Percentiles rank a stretch among this genome's conserved stretches.
Conservation (phyloP, 2,888 invertebrate species). For the Calliphora vomitoria region DNA sequence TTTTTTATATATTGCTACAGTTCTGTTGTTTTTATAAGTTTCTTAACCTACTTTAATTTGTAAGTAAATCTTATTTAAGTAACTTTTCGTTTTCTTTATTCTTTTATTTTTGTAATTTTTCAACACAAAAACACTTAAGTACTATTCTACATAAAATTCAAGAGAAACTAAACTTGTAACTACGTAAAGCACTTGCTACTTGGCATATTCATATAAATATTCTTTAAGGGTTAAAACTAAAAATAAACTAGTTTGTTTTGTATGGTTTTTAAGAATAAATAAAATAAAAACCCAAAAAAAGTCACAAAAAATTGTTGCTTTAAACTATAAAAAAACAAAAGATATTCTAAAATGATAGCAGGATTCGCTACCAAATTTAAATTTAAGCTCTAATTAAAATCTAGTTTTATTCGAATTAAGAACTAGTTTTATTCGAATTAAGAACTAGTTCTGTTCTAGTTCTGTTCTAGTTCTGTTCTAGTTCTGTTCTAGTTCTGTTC, state of each 20-base stretch:
- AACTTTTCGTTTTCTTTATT: slow-evolving; percentile 37
- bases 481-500: too few relatives aligned
- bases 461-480: too few relatives aligned
- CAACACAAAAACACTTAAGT: slow-evolving; percentile 53
- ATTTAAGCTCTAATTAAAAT: too few relatives aligned
- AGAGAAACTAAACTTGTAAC: slow-evolving; percentile 34
- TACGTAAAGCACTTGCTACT: slow-evolving; percentile 9
- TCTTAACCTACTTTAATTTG: slow-evolving; percentile 74
- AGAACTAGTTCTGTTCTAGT: too few relatives aligned
- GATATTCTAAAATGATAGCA: too few relatives aligned
- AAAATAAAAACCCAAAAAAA: slow-evolving; percentile 4
- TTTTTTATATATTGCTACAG: background rate
- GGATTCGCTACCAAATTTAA: too few relatives aligned
- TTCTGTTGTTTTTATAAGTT: slow-evolving; percentile 56
- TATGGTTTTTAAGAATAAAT: slow-evolving; percentile 20
- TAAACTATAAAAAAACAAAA: too few relatives aligned
- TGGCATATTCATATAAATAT: slow-evolving; percentile 52
- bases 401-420: too few relatives aligned
- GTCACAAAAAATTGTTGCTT: background rate
- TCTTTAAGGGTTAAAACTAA: slow-evolving; percentile 37
- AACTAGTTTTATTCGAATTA: too few relatives aligned
- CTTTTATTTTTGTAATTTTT: slow-evolving; percentile 17
- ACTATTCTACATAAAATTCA: slow-evolving; percentile 51
- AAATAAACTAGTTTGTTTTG: slow-evolving; percentile 29
- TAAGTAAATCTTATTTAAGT: slow-evolving; percentile 72